These are phyloP conservation scores for Nesidiocoris tenuis DNA, from an alignment of 2,888 invertebrate genomes.

Conservation along the genomic window DNA sequence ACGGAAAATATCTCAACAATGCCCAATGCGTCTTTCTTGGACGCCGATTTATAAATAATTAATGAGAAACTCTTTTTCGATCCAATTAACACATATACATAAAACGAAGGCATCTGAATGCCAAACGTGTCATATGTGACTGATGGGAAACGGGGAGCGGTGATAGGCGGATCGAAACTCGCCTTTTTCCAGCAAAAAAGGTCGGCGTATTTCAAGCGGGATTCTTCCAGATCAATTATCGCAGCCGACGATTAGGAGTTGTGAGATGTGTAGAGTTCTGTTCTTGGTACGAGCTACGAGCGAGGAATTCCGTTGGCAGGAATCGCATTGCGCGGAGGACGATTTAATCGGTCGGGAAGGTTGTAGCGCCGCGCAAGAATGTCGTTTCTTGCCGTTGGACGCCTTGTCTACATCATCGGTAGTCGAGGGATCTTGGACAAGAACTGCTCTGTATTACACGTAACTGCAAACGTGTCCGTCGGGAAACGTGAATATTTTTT, in stretches of 20 bases:
- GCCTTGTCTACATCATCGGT: background rate
- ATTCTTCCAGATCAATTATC: slow-evolving; percentile 38
- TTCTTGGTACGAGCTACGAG: slow-evolving; percentile 36
- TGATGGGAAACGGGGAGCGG: background rate
- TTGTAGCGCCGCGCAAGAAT: slow-evolving; percentile 36
- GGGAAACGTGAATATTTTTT: too few relatives aligned
- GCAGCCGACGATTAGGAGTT: slow-evolving; percentile 37
- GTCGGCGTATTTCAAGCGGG: slow-evolving; percentile 30
- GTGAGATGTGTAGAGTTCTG: slow-evolving; percentile 39
- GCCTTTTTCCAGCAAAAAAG: slow-evolving; percentile 10
- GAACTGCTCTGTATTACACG: too few relatives aligned
- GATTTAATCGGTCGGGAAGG: slow-evolving; percentile 36
- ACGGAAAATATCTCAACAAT: too few relatives aligned
- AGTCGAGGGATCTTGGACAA: background rate
- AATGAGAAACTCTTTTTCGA: background rate
- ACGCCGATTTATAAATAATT: background rate
- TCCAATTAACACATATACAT: slow-evolving; percentile 40
- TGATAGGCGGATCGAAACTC: background rate
- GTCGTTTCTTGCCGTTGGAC: slow-evolving; percentile 15
- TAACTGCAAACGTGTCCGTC: too few relatives aligned
- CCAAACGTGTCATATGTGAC: slow-evolving; percentile 11
- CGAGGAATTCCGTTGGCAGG: background rate
- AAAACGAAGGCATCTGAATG: background rate
- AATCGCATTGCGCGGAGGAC: slow-evolving; percentile 4
- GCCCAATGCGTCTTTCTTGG: background rate